A percentile compares a stretch with the other conserved stretches of the same genome.
Conservation (phyloP, 2,888 invertebrate species). For the Mayetiola destructor region DNA sequence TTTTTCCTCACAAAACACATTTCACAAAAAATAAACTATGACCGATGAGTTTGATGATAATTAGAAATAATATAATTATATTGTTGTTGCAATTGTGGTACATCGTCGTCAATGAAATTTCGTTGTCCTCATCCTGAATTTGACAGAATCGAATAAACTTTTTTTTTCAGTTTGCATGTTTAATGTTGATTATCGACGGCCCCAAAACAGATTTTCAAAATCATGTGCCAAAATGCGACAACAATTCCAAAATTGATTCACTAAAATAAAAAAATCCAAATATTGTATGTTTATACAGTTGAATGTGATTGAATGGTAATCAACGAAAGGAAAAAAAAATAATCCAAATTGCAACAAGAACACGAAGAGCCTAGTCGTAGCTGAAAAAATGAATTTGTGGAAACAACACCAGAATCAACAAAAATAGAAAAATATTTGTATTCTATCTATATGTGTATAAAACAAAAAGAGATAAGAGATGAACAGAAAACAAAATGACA, state of each 20-base stretch:
- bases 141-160: neutral
- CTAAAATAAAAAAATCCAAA: neutral
- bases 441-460: neutral
- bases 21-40: no score
- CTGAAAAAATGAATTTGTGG: no score
- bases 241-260: slow-evolving; percentile 9
- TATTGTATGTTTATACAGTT: neutral
- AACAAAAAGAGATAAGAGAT: neutral
- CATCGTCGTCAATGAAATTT: no score
- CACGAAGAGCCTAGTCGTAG: no score
- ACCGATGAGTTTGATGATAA: no score
- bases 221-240: slow-evolving; percentile 6
- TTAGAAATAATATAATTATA: no score
- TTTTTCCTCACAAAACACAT: neutral
- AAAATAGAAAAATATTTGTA: slow-evolving; percentile 1
- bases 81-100: no score
- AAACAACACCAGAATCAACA: neutral
- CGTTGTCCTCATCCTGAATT: no score
- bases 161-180: neutral
- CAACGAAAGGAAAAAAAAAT: neutral
- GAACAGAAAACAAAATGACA: slow-evolving; percentile 8
- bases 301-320: neutral
- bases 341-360: no score
- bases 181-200: neutral
- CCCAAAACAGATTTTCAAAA: neutral